A percentile compares a stretch with the other conserved stretches of the same genome.
These are phyloP conservation scores for Hippocampus kuda DNA, from an alignment of 2,797 vertebrate species.

Conservation along the genomic window DNA sequence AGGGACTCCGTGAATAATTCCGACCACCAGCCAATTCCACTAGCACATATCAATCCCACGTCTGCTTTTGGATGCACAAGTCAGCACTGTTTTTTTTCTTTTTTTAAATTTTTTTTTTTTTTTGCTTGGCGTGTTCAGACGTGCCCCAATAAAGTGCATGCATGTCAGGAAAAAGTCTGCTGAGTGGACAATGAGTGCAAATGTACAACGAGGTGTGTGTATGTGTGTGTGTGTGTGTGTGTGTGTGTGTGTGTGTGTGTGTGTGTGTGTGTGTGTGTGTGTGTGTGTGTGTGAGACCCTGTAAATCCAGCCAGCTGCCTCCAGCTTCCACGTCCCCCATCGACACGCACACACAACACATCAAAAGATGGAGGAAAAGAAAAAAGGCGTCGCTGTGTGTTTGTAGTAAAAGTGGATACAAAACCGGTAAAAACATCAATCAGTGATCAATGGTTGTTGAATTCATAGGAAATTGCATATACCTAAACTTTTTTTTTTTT, in stretches of 20 bases:
- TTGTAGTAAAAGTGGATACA: conserved; percentile 76
- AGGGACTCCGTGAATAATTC: too few relatives aligned
- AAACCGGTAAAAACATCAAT: conserved; percentile 73
- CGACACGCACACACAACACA: conserved; percentile 67
- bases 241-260: conserved; percentile 62
- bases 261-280: conserved; percentile 60
- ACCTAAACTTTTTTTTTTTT: conserved; percentile 59
- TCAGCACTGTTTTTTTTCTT: conserved; percentile 6
- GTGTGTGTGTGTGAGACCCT: conserved; percentile 89
- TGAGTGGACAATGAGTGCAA: conserved; percentile 78
- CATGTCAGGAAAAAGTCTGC: conserved; percentile 37
- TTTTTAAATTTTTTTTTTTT: conserved; percentile 43
- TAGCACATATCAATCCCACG: background rate
- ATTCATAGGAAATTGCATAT: conserved; percentile 79
- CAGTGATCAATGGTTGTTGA: conserved; percentile 44
- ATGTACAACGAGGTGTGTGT: conserved; percentile 53
- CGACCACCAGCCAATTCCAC: too few relatives aligned
- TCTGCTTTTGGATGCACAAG: conserved; percentile 7
- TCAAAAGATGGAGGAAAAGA: conserved; percentile 92
- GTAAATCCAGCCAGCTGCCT: conserved; percentile 71
- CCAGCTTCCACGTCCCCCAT: background rate
- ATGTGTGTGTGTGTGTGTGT: conserved; percentile 62
- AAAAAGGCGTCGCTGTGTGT: conserved; percentile 60
- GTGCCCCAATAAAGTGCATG: conserved; percentile 63
- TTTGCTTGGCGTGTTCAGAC: conserved; percentile 40